Percentiles rank a stretch among this genome's conserved stretches.
phyloP scores from a whole-genome alignment of 64 coral and sea anemone species.

The Actinia tenebrosa region DNA sequence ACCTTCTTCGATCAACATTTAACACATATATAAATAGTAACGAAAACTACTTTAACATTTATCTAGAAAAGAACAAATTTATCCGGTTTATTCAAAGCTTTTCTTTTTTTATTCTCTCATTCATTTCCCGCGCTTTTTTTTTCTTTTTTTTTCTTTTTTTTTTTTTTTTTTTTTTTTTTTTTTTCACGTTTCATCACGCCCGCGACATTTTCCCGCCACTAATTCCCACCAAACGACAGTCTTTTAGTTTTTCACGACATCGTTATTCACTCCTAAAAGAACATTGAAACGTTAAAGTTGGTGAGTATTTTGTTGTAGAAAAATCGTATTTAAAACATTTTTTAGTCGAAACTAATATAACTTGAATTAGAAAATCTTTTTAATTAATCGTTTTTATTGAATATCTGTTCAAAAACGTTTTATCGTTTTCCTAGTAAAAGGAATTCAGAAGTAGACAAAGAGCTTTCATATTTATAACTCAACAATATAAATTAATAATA shows the following conservation, averaged over 20 bases:
- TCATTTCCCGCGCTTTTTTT: not conserved
- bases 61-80: too few relatives aligned
- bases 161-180: not conserved
- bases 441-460: not conserved
- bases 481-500: too few relatives aligned
- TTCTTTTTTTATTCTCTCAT: too few relatives aligned
- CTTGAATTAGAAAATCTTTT: not conserved
- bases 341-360: not conserved
- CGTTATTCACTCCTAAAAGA: not conserved
- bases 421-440: not conserved
- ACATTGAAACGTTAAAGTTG: not conserved
- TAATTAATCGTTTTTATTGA: not conserved
- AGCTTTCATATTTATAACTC: too few relatives aligned
- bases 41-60: too few relatives aligned
- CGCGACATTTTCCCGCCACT: conserved; percentile 2
- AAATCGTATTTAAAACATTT: not conserved
- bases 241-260: not conserved
- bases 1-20: not conserved
- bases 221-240: not conserved
- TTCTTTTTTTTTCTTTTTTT: too few relatives aligned
- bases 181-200: not conserved
- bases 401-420: not conserved
- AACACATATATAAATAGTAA: too few relatives aligned
- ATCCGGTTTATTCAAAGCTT: too few relatives aligned
- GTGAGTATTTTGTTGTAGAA: not conserved